phyloP scores from a whole-genome alignment of 2,888 invertebrate species.

The Portevinia maculata region DNA sequence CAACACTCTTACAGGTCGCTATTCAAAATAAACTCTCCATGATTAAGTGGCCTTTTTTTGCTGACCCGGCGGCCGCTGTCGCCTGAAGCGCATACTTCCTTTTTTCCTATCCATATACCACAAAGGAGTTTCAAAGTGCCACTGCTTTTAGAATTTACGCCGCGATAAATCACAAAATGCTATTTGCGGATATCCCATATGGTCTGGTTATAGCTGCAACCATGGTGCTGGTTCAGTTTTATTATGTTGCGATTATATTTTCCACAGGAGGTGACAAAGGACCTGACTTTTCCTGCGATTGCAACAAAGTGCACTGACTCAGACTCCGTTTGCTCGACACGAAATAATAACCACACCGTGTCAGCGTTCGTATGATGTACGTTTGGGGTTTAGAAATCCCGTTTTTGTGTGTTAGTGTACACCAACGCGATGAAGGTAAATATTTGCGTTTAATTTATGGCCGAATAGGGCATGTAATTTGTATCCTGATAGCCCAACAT shows the following conservation, averaged over 20 bases:
- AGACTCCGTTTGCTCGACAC: conserved; percentile 18
- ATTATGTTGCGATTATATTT: conserved; percentile 62
- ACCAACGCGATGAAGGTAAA: conserved; percentile 58
- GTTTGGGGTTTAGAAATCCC: conserved; percentile 41
- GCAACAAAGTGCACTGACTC: conserved; percentile 49
- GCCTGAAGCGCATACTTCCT: conserved; percentile 1
- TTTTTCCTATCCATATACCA: not conserved
- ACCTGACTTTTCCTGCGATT: conserved; percentile 16
- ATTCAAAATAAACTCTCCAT: not conserved
- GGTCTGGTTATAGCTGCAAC: conserved; percentile 33
- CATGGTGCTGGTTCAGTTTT: conserved; percentile 43
- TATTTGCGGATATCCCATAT: conserved; percentile 71
- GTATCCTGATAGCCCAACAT: conserved; percentile 31
- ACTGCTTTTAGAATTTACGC: conserved; percentile 57
- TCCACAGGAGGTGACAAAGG: conserved; percentile 4
- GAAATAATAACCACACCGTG: conserved; percentile 58
- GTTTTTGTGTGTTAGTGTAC: conserved; percentile 16
- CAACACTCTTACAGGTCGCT: not conserved
- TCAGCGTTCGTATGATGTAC: conserved; percentile 56
- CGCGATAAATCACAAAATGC: conserved; percentile 68
- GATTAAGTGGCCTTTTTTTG: conserved; percentile 2
- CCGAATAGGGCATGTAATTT: conserved; percentile 33
- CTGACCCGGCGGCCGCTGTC: conserved; percentile 22
- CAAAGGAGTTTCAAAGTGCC: conserved; percentile 38
- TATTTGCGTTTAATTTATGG: conserved; percentile 70